These are phyloP conservation scores for Liposcelis brunnea DNA, from an alignment of 2,888 invertebrate genomes.

Conservation along the genomic window DNA sequence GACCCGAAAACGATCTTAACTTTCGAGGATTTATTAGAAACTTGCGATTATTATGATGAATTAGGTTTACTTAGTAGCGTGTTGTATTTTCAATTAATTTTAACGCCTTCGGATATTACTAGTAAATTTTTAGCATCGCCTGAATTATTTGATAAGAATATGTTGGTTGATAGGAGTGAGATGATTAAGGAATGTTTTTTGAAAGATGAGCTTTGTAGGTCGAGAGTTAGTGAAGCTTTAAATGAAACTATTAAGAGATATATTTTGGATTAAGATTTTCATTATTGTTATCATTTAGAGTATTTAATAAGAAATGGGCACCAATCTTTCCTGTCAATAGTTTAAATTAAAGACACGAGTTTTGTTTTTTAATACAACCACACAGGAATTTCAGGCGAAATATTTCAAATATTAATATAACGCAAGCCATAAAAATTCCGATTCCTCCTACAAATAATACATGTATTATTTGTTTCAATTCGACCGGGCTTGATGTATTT, in stretches of 20 bases:
- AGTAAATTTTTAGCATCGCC: background rate
- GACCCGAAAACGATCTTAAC: conserved; percentile 29
- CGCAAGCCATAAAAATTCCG: too few relatives aligned
- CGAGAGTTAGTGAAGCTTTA: conserved; percentile 34
- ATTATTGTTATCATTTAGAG: too few relatives aligned
- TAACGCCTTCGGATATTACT: background rate
- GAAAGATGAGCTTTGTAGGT: conserved; percentile 30
- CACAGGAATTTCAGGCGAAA: too few relatives aligned
- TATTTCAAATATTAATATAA: too few relatives aligned
- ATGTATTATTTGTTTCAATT: too few relatives aligned
- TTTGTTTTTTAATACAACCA: too few relatives aligned
- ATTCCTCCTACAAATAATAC: too few relatives aligned
- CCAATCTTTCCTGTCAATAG: too few relatives aligned
- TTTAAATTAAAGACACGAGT: too few relatives aligned
- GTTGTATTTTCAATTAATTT: background rate
- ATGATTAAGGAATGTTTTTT: conserved; percentile 37
- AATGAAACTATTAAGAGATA: conserved; percentile 35
- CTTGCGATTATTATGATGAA: conserved; percentile 34
- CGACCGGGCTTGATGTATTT: too few relatives aligned
- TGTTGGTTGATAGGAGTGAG: conserved; percentile 30
- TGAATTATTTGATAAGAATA: background rate
- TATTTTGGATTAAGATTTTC: conserved; percentile 16
- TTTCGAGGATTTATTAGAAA: conserved; percentile 29
- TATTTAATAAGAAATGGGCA: too few relatives aligned
- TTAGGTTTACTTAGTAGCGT: conserved; percentile 24